Evolutionary conservation across 1,140 invertebrate species (phyloP).

Genomic region (Helicoverpa armigera): DNA sequence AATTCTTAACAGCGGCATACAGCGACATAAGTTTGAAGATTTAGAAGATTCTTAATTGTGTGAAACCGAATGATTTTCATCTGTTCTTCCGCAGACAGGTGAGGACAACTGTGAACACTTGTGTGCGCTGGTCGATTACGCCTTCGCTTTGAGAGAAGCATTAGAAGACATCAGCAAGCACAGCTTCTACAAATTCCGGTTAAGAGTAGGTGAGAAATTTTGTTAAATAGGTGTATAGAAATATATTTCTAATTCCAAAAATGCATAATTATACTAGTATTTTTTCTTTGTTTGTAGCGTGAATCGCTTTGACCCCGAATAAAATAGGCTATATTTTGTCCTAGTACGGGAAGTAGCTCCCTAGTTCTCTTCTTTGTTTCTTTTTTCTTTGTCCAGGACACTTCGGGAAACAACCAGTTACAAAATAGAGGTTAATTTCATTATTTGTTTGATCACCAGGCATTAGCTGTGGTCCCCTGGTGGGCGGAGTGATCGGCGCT

Average conservation of each 20-base stretch:
- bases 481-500: constrained; percentile 99
- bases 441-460: constrained; percentile 81
- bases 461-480: constrained; percentile 97
- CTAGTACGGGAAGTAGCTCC: too few species aligned
- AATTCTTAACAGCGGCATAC: too few species aligned
- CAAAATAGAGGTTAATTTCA: neutral
- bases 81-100: constrained; percentile 61
- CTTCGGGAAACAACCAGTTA: too few species aligned
- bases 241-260: too few species aligned
- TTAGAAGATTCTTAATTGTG: neutral
- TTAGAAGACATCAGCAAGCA: constrained; percentile 97
- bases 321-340: too few species aligned
- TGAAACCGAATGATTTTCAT: neutral
- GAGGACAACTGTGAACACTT: constrained; percentile 91
- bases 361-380: too few species aligned
- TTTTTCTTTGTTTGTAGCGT: too few species aligned
- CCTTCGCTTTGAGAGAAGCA: constrained; percentile 95
- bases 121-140: constrained; percentile 97
- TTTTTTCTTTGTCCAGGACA: too few species aligned
- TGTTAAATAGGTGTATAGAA: too few species aligned
- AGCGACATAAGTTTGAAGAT: too few species aligned
- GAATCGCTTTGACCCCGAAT: too few species aligned
- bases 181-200: constrained; percentile 98
- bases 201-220: constrained; percentile 92
- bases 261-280: too few species aligned